phyloP scores from a whole-genome alignment of 2,797 vertebrate genomes.

The Pseudopleuronectes americanus region DNA sequence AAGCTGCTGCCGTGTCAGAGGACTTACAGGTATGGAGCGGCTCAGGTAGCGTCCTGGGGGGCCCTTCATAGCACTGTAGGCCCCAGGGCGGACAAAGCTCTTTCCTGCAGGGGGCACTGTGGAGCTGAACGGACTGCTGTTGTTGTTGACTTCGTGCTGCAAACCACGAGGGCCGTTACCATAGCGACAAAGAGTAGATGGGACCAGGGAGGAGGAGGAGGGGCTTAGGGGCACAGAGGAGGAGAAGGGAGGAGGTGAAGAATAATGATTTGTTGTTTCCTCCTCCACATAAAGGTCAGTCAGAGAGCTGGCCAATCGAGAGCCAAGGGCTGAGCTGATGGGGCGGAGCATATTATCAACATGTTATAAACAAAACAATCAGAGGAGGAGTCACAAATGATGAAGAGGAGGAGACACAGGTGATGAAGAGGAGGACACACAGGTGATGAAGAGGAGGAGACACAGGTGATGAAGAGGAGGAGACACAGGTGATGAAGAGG shows the following conservation, averaged over 20 bases:
- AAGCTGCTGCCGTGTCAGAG: slow-evolving; percentile 71
- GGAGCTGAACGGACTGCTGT: slow-evolving; percentile 71
- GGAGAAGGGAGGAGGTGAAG: slow-evolving; percentile 56
- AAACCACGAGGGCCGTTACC: slow-evolving; percentile 76
- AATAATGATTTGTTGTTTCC: slow-evolving; percentile 74
- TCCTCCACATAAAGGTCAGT: slow-evolving; percentile 90
- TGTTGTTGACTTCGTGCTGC: slow-evolving; percentile 91
- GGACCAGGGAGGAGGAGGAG: slow-evolving; percentile 58
- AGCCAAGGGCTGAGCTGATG: slow-evolving; percentile 87
- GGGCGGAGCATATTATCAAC: slow-evolving; percentile 58
- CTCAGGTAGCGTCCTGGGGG: slow-evolving; percentile 89
- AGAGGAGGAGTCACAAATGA: background rate
- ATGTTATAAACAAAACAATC: background rate
- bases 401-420: too few species aligned
- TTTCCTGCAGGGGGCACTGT: slow-evolving; percentile 29
- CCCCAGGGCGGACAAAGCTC: slow-evolving; percentile 55
- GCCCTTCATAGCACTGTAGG: slow-evolving; percentile 82
- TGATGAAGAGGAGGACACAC: background rate
- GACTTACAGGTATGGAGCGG: slow-evolving; percentile 96
- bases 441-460: too few species aligned
- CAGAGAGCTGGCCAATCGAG: slow-evolving; percentile 93
- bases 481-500: too few species aligned
- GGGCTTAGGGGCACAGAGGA: slow-evolving; percentile 46
- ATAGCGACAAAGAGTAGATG: slow-evolving; percentile 66
- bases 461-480: too few species aligned